Evolutionary conservation across 2,113 vertebrate genomes (phyloP).

Genomic region (Sinocyclocheilus grahami): DNA sequence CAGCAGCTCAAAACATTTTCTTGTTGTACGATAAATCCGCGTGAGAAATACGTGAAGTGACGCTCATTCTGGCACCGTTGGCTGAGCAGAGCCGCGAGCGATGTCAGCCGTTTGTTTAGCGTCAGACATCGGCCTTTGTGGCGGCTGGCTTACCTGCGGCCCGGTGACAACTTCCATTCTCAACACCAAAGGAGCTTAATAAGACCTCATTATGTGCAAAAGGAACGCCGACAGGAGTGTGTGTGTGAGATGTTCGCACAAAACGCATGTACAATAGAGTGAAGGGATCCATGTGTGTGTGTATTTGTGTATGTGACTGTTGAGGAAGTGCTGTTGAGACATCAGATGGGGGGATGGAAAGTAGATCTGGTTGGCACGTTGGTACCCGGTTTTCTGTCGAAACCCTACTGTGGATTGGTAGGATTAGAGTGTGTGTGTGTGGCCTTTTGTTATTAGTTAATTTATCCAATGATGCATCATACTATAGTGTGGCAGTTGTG

Average conservation of each 20-base stretch:
- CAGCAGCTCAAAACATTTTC: slow-evolving; percentile 21
- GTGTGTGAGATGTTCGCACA: slow-evolving; percentile 65
- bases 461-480: too few relatives aligned
- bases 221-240: slow-evolving; percentile 35
- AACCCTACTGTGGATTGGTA: not conserved
- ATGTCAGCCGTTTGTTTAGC: slow-evolving; percentile 35
- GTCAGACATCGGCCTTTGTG: not conserved
- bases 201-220: slow-evolving; percentile 68
- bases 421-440: slow-evolving; percentile 30
- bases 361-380: slow-evolving; percentile 20
- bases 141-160: slow-evolving; percentile 69
- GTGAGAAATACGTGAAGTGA: slow-evolving; percentile 63
- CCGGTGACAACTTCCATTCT: slow-evolving; percentile 72
- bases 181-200: slow-evolving; percentile 69
- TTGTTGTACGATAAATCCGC: slow-evolving; percentile 58
- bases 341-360: not conserved
- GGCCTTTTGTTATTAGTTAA: too few relatives aligned
- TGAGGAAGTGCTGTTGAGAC: slow-evolving; percentile 65
- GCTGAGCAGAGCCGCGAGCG: slow-evolving; percentile 49
- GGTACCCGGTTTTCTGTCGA: slow-evolving; percentile 4
- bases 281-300: slow-evolving; percentile 66
- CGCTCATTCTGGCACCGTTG: slow-evolving; percentile 8
- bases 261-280: slow-evolving; percentile 73
- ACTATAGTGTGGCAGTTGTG: too few relatives aligned
- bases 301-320: slow-evolving; percentile 69